These are phyloP conservation scores for Oreochromis niloticus DNA, from an alignment of 2,113 vertebrate species.

Conservation along the genomic window DNA sequence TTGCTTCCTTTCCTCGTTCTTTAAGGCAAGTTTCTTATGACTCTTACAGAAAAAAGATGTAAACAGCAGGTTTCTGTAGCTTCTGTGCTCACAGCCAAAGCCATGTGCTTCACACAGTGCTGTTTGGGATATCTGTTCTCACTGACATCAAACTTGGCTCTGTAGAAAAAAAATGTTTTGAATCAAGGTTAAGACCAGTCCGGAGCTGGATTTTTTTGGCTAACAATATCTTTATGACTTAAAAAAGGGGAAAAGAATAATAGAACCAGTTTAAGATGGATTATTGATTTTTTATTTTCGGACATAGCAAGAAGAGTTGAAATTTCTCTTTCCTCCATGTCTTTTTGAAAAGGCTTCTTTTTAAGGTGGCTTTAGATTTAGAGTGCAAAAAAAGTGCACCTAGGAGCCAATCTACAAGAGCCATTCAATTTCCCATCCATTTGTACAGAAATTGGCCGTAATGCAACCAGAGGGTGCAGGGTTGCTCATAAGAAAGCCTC, in stretches of 20 bases:
- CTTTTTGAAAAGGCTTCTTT: neutral
- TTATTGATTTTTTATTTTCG: neutral
- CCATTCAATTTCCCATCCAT: neutral
- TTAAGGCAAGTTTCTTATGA: neutral
- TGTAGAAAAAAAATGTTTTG: neutral
- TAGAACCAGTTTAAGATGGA: neutral
- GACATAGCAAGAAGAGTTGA: neutral
- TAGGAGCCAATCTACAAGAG: neutral
- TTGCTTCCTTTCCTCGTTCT: neutral
- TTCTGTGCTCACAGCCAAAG: neutral
- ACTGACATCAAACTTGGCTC: neutral
- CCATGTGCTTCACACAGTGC: neutral
- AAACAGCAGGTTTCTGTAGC: neutral
- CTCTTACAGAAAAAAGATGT: neutral
- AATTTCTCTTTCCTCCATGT: neutral
- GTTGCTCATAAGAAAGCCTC: neutral
- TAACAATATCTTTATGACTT: neutral
- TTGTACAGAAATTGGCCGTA: neutral
- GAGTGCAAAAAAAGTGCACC: accelerated
- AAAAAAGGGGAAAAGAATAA: neutral
- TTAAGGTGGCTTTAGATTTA: neutral
- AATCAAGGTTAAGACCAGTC: neutral
- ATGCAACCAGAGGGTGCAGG: neutral
- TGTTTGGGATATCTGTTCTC: neutral
- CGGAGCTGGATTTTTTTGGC: neutral